These are phyloP conservation scores for Cantharis lateralis DNA, from an alignment of 2,888 invertebrate species.

Conservation along the genomic window DNA sequence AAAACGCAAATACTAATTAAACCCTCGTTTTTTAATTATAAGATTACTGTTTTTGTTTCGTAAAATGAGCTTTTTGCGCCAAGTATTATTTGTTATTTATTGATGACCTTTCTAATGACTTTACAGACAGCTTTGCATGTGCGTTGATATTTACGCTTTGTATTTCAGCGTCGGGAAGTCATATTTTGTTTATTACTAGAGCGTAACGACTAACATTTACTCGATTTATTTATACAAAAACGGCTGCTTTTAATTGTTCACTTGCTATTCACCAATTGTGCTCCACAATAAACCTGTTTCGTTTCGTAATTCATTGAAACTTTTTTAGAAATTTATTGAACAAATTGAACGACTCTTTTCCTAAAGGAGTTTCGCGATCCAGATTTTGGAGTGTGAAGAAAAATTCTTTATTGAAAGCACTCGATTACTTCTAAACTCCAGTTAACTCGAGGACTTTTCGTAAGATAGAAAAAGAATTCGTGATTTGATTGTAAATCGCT, in stretches of 20 bases:
- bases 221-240: conserved; percentile 13
- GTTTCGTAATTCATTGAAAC: not conserved
- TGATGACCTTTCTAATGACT: conserved; percentile 22
- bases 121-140: conserved; percentile 32
- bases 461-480: not conserved
- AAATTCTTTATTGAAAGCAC: not conserved
- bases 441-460: not conserved
- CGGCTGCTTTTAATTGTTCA: conserved; percentile 13
- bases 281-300: not conserved
- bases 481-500: not conserved
- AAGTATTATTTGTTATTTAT: not conserved
- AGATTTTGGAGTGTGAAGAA: not conserved
- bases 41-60: not conserved
- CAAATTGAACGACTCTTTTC: not conserved
- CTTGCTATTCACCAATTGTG: not conserved
- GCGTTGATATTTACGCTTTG: conserved; percentile 31
- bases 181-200: conserved; percentile 32
- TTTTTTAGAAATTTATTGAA: not conserved
- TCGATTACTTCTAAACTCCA: not conserved
- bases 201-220: conserved; percentile 36
- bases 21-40: conserved; percentile 14
- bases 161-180: conserved; percentile 18
- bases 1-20: conserved; percentile 23
- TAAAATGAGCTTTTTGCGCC: not conserved
- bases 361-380: not conserved